These are phyloP conservation scores for Perccottus glenii DNA, from an alignment of 2,113 vertebrate genomes.

Conservation along the genomic window DNA sequence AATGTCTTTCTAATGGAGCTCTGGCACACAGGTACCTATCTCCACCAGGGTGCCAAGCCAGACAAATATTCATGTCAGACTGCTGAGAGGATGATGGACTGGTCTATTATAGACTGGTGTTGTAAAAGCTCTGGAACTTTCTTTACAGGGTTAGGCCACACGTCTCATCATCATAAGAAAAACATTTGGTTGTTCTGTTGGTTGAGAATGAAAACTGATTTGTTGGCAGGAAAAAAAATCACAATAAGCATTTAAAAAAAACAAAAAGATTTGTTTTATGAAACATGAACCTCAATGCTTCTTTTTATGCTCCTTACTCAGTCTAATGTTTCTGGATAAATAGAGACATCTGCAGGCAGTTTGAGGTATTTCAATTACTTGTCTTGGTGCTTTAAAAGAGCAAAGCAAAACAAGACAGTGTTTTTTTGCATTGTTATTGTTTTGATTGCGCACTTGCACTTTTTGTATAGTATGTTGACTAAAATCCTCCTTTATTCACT, in stretches of 20 bases:
- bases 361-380: slow-evolving; percentile 40
- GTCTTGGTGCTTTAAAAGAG: not conserved
- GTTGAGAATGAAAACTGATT: no score
- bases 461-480: not conserved
- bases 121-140: slow-evolving; percentile 40
- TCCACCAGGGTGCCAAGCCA: slow-evolving; percentile 48
- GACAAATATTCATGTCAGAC: slow-evolving; percentile 59
- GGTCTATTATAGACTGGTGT: slow-evolving; percentile 51
- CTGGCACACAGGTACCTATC: slow-evolving; percentile 50
- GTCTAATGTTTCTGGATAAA: slow-evolving; percentile 61
- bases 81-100: slow-evolving; percentile 42
- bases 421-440: not conserved
- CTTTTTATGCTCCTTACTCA: not conserved
- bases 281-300: not conserved
- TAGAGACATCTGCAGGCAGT: slow-evolving; percentile 77
- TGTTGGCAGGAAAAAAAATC: no score
- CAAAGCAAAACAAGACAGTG: not conserved
- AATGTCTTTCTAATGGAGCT: slow-evolving; percentile 42
- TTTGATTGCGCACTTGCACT: not conserved
- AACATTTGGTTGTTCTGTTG: no score
- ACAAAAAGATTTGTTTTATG: no score
- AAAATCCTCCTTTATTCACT: slow-evolving; percentile 14
- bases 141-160: slow-evolving; percentile 18
- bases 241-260: no score
- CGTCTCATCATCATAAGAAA: not conserved